phyloP scores from a whole-genome alignment of 2,797 vertebrate species.

The Mionectes olivaceus region DNA sequence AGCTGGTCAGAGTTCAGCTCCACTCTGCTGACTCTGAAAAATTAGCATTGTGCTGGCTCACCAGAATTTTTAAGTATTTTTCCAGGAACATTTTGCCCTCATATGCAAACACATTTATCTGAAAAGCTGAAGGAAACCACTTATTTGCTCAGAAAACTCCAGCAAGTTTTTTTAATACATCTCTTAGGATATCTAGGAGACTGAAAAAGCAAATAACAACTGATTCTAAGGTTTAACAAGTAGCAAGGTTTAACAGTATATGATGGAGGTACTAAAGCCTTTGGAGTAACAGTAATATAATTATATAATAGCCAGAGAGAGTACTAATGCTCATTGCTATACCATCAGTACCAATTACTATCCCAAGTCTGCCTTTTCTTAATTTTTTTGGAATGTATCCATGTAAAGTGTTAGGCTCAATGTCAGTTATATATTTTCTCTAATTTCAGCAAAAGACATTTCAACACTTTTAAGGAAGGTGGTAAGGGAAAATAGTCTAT shows the following conservation, averaged over 20 bases:
- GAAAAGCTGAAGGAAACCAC: constrained; percentile 4
- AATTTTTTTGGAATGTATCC: background rate
- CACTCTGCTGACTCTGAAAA: background rate
- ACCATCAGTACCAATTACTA: background rate
- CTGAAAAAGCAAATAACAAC: background rate
- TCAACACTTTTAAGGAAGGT: background rate
- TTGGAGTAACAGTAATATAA: background rate
- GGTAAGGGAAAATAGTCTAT: background rate
- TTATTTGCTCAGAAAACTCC: background rate
- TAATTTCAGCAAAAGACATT: background rate
- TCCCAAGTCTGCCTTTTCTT: background rate
- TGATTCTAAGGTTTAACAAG: background rate
- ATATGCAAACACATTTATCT: background rate
- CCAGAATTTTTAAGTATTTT: background rate
- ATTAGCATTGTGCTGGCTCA: background rate
- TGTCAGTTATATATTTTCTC: background rate
- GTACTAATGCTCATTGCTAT: background rate
- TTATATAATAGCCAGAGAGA: background rate
- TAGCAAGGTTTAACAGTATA: background rate
- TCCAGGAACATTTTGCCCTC: background rate
- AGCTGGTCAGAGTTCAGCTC: background rate
- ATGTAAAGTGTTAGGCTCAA: background rate
- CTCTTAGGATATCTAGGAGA: background rate
- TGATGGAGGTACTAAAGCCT: background rate
- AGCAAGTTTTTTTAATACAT: background rate